Percentiles rank a stretch among this genome's conserved stretches.
Evolutionary conservation across 2,797 vertebrate species (phyloP).

Genomic region (Cygnus olor): DNA sequence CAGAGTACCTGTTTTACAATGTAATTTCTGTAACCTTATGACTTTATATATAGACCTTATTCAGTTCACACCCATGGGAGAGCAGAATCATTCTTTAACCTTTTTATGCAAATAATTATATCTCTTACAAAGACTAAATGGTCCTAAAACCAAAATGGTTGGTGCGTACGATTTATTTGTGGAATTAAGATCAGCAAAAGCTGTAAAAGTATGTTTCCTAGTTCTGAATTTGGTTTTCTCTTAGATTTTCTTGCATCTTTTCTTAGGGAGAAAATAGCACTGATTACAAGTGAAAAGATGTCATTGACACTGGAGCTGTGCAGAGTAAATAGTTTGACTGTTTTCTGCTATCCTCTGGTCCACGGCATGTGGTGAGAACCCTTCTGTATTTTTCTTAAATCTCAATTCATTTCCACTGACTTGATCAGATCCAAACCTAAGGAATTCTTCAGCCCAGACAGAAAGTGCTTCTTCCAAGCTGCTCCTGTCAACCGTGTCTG

Average conservation of each 20-base stretch:
- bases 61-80: not conserved
- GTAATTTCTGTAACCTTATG: not conserved
- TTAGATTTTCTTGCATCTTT: not conserved
- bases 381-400: not conserved
- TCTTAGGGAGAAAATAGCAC: not conserved
- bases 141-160: not conserved
- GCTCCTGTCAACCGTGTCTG: not conserved
- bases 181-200: not conserved
- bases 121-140: not conserved
- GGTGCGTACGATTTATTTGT: not conserved
- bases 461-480: not conserved
- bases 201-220: not conserved
- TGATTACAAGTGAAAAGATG: not conserved
- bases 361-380: not conserved
- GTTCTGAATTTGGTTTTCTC: not conserved
- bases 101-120: not conserved
- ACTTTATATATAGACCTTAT: not conserved
- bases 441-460: not conserved
- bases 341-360: not conserved
- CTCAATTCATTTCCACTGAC: not conserved
- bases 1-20: not conserved
- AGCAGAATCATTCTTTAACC: not conserved
- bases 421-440: not conserved
- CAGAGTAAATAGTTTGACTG: not conserved
- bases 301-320: rapidly evolving